These are phyloP conservation scores for Autographa pulchrina DNA, from an alignment of 2,888 invertebrate species.

Conservation along the genomic window DNA sequence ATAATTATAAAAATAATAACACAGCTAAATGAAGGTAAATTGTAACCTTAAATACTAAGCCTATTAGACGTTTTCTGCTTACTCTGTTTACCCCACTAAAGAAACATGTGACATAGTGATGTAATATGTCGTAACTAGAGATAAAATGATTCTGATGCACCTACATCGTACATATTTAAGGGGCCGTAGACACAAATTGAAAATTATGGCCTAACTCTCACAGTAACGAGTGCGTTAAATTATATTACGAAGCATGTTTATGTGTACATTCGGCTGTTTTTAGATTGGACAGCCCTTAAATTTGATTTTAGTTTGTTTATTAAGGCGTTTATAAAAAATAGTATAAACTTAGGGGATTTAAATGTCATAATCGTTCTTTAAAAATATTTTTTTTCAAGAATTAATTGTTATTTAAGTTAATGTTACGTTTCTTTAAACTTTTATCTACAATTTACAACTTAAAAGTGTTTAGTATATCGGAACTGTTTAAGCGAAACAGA, in stretches of 20 bases:
- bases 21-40: no score
- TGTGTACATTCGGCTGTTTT: conserved; percentile 50
- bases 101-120: conserved; percentile 42
- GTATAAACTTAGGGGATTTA: neutral
- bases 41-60: neutral
- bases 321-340: conserved; percentile 21
- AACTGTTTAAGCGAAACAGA: no score
- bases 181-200: conserved; percentile 84
- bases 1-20: no score
- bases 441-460: no score
- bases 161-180: conserved; percentile 77
- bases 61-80: conserved; percentile 6
- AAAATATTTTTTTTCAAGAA: no score
- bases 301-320: conserved; percentile 26
- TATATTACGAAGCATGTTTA: conserved; percentile 68
- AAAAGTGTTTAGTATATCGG: no score
- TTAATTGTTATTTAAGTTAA: no score
- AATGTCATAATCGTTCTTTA: no score
- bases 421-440: no score
- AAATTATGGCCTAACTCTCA: conserved; percentile 82
- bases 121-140: conserved; percentile 69
- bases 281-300: conserved; percentile 47
- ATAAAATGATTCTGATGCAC: conserved; percentile 70
- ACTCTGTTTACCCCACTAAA: conserved; percentile 17
- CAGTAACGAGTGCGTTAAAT: conserved; percentile 78